Evolutionary conservation across 2,797 vertebrate species (phyloP).

Genomic region (Amniataba percoides): DNA sequence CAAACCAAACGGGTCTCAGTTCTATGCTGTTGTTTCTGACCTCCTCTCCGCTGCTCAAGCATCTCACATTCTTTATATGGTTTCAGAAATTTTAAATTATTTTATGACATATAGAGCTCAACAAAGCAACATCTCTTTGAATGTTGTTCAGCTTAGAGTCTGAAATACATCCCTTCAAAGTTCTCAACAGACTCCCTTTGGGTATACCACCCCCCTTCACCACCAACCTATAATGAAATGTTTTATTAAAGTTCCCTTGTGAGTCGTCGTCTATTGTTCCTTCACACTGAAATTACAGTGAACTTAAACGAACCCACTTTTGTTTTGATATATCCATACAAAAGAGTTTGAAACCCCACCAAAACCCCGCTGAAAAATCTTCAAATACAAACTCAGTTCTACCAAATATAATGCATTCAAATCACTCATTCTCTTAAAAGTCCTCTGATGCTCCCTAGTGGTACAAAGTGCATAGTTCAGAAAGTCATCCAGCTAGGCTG

Average conservation of each 20-base stretch:
- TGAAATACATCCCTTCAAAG: slow-evolving; percentile 49
- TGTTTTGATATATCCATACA: slow-evolving; percentile 60
- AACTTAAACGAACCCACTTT: slow-evolving; percentile 54
- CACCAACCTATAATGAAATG: slow-evolving; percentile 47
- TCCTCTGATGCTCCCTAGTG: slow-evolving; percentile 82
- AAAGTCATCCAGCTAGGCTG: slow-evolving; percentile 46
- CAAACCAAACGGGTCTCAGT: slow-evolving; percentile 64
- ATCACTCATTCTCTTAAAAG: slow-evolving; percentile 58
- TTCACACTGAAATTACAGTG: slow-evolving; percentile 50
- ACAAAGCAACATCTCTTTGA: slow-evolving; percentile 46
- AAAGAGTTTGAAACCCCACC: slow-evolving; percentile 39
- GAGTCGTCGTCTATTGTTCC: slow-evolving; percentile 46
- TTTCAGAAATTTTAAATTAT: slow-evolving; percentile 33
- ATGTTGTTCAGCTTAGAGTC: slow-evolving; percentile 29
- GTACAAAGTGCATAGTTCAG: slow-evolving; percentile 70
- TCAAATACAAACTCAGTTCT: slow-evolving; percentile 34
- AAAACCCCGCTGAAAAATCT: slow-evolving; percentile 32
- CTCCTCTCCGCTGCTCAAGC: slow-evolving; percentile 19
- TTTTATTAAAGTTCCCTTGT: slow-evolving; percentile 51
- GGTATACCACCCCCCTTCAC: slow-evolving; percentile 32
- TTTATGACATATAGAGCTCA: slow-evolving; percentile 36
- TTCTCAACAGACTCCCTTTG: slow-evolving; percentile 46
- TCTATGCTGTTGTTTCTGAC: slow-evolving; percentile 71
- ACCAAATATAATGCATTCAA: slow-evolving; percentile 45
- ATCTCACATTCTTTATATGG: slow-evolving; percentile 44